Evolutionary conservation across 2,797 vertebrate species (phyloP), one percentile per base, ranked within the genome.

Genomic region (Galago senegalensis): DNA sequence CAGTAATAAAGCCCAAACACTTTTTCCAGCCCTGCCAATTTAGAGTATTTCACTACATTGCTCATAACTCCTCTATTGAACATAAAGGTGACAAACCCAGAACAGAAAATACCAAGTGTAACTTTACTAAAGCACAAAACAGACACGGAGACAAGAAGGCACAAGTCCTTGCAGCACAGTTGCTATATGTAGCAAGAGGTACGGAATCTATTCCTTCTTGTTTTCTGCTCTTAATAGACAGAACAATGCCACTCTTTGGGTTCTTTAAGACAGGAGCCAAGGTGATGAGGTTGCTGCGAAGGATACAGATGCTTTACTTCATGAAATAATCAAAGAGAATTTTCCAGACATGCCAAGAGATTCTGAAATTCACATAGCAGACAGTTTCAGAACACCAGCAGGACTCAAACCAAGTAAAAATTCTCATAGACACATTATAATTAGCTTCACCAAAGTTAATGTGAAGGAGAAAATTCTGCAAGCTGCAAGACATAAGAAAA

Each of bases 241-340:
- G 21, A 80, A 65, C 1, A 65, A 69, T n/a, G 73, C 75, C 14
- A 87, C 29, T 70, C 40, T 88, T 69, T 73, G 79, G 31, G 12
- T n/a, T 29, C 21, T 95, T 89, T 93, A 53, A 95, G 89, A 87
- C 46, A 89, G 79, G 17, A 81, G 18, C 14, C 27, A 40, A 40
- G 40, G 40, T 40, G 5, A 40, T 40, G 40, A 40, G 40, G 40
- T 40, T 40, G 40, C 40, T 40, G 40, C 40, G 40, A 40, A 40
- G 40, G 40, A 40, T 40, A 40, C 40, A 40, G 40, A 40, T 40
- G 40, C 40, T 40, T 40, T 5, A 40, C 40, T 40, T 40, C 40
- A 40, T 40, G 40, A 40, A 40, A 40, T 40, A 40, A 40, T 40
- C 40, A 40, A 40, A 40, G 40, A 40, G 40, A 40, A 40, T 40